Percentiles rank a stretch among this genome's conserved stretches.
phyloP scores from a whole-genome alignment of 1,140 invertebrate genomes.

The Drosophila pruinosa region DNA sequence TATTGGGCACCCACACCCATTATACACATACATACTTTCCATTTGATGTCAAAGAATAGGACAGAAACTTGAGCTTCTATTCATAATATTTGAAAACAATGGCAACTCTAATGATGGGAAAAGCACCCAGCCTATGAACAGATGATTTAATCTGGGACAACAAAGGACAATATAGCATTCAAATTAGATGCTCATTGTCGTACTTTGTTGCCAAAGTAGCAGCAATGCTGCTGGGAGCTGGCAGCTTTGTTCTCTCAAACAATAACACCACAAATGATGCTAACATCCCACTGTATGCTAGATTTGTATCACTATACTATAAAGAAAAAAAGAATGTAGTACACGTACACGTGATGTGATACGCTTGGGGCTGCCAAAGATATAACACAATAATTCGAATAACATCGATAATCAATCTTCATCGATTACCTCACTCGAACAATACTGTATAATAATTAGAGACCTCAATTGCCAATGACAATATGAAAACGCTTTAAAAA shows the following conservation, averaged over 20 bases:
- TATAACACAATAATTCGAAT: conserved; percentile 34
- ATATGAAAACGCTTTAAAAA: too few relatives aligned
- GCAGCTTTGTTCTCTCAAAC: conserved; percentile 60
- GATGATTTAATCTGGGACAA: conserved; percentile 76
- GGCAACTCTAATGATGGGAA: conserved; percentile 71
- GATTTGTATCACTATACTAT: not conserved
- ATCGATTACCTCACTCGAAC: conserved; percentile 54
- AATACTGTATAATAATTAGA: conserved; percentile 54
- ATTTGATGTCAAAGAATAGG: conserved; percentile 8
- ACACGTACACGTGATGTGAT: not conserved
- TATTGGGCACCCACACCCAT: not conserved
- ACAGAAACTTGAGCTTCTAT: conserved; percentile 35
- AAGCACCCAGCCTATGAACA: conserved; percentile 34
- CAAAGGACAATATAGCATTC: conserved; percentile 77
- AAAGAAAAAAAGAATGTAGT: not conserved
- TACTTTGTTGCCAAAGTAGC: conserved; percentile 72
- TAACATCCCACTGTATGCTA: not conserved
- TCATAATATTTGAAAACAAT: conserved; percentile 64
- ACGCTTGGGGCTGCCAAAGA: conserved; percentile 15
- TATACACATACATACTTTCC: not conserved
- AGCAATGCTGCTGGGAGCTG: conserved; percentile 16
- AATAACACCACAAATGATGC: conserved; percentile 72
- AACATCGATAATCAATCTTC: conserved; percentile 74
- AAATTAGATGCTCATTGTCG: conserved; percentile 78
- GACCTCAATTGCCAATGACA: not conserved